These are phyloP conservation scores for Melanotaenia parkinsoni DNA, from an alignment of 2,797 vertebrate genomes.

Conservation along the genomic window DNA sequence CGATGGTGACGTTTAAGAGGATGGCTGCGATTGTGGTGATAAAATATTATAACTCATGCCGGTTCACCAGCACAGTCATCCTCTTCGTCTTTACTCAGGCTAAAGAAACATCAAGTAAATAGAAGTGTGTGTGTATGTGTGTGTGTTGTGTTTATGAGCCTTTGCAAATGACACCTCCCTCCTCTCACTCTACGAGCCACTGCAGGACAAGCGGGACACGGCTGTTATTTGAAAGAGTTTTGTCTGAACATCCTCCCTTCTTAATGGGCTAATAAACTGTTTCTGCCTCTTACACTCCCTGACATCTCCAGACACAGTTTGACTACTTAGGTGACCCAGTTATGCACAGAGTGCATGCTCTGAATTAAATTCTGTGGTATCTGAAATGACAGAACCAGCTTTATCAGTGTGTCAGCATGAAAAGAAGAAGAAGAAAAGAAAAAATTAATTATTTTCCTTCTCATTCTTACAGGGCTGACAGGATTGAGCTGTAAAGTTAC, in stretches of 20 bases:
- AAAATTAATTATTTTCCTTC: conserved; percentile 56
- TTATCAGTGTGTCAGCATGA: conserved; percentile 14
- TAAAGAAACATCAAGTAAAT: conserved; percentile 49
- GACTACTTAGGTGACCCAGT: conserved; percentile 66
- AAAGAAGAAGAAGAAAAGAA: not conserved
- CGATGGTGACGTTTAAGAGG: conserved; percentile 34
- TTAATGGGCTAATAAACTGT: conserved; percentile 67
- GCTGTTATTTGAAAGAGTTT: conserved; percentile 54
- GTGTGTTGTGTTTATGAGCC: conserved; percentile 37
- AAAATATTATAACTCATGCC: conserved; percentile 38
- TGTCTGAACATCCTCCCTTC: conserved; percentile 51
- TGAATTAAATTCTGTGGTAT: conserved; percentile 55
- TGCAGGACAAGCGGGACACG: conserved; percentile 33
- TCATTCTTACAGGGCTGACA: conserved; percentile 27
- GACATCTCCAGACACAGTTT: conserved; percentile 41
- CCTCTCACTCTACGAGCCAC: conserved; percentile 29
- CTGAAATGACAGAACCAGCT: conserved; percentile 45
- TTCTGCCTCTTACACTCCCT: conserved; percentile 46
- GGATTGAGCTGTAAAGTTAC: conserved; percentile 35
- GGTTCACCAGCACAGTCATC: conserved; percentile 34
- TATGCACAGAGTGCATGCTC: conserved; percentile 40
- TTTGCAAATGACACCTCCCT: conserved; percentile 42
- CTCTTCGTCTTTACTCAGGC: not conserved
- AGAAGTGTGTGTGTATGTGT: not conserved
- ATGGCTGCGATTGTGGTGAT: conserved; percentile 45